Percentiles rank a stretch among this genome's conserved stretches.
phyloP scores from a whole-genome alignment of 2,113 vertebrate genomes.

The Tinamus guttatus region DNA sequence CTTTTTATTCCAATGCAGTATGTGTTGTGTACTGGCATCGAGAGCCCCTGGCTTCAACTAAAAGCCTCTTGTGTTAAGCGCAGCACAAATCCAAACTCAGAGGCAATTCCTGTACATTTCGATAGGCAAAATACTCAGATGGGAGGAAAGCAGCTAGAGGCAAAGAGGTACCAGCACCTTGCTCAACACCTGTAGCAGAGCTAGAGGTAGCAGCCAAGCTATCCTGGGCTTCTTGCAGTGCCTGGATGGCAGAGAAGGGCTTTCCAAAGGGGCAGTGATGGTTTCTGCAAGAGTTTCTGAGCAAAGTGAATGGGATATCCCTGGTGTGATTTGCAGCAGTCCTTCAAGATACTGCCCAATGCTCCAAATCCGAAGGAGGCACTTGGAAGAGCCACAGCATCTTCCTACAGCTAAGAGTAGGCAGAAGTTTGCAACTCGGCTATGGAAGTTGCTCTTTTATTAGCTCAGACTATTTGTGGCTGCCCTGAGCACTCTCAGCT shows the following conservation, averaged over 20 bases:
- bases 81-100: not conserved
- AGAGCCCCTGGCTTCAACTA: not conserved
- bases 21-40: not conserved
- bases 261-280: not conserved
- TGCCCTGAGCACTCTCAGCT: slow-evolving; percentile 1
- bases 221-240: not conserved
- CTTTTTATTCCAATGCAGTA: not conserved
- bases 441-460: slow-evolving; percentile 28
- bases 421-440: not conserved
- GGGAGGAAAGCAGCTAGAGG: not conserved
- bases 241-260: not conserved
- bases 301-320: not conserved
- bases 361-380: not conserved
- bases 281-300: not conserved
- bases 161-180: not conserved
- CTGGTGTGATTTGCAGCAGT: not conserved
- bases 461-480: slow-evolving; percentile 26
- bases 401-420: not conserved
- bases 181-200: not conserved
- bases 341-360: not conserved
- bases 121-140: not conserved
- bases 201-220: not conserved
- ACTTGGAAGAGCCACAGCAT: not conserved
- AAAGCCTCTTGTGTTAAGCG: not conserved
- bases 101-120: not conserved